Evolutionary conservation across 2,113 vertebrate species (phyloP), one percentile per base, ranked within the genome.

Genomic region (Plotosus lineatus): DNA sequence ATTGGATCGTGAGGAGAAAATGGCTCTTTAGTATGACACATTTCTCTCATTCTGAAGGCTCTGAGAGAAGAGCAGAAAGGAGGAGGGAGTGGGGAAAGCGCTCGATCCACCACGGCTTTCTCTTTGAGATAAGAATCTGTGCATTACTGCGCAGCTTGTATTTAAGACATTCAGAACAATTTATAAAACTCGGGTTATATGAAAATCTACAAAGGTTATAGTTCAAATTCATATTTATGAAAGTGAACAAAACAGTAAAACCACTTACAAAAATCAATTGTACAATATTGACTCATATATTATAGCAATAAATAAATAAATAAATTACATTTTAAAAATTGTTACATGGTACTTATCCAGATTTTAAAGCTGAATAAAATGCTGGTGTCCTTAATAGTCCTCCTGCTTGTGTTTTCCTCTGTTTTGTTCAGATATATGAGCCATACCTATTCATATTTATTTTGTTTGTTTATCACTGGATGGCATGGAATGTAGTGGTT

Each of bases 21-120:
- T 84, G 85, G 48, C 80, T 83, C 79, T 87, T 84, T 83, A 86
- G 83, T 83, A 84, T 82, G 83, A 87, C 87, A 81, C 83, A 87
- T 90, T 90, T 90, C 80, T 90, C 92, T 83, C 92, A 89, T 90
- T 88, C 88, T 86, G 86, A 78, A 84, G 87, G 60, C 66, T 79
- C 82, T 63, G 81, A 80, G 84, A 74, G 82, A 36, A 56, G 73
- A 84, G 26, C 44, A 40, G 73, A 56, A 6, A 44, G 55, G 50
- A 28, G 76, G n/a, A 17, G 56, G 56, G 78, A 58, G 63, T 23
- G 21, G 23, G 15, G 40, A 3, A 48, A 11, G 3, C 6, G 79
- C 15, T 40, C 44, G 76, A 31, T 79, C 78, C 51, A 53, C 63
- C 56, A 14, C 15, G 73, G 65, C 33, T 75, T 82, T 63, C 31